Base-by-base conservation (phyloP, 2,113 vertebrate genomes). In the Gorilla gorilla region DNA sequence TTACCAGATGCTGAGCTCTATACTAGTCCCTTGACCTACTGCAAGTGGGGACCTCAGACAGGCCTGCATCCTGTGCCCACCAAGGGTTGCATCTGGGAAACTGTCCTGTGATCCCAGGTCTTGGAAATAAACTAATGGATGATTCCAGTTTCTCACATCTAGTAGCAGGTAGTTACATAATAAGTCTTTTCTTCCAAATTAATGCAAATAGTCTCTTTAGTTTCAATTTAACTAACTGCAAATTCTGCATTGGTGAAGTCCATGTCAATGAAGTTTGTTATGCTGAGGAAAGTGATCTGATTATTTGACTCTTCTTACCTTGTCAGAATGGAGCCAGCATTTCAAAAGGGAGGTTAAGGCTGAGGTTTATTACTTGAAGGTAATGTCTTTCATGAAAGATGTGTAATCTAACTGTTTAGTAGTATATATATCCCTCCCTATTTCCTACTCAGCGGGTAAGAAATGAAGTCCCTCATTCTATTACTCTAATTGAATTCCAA, bases 401-500 rank as follows among this genome's bases (percentile, higher is more conserved):
- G 97, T 78, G 89, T 85, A 96, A 94, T 57, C 93, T 94, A 96
- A 82, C 90, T 98, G 93, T 85, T 90, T 55, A 87, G 78, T 32
- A 90, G 86, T 55, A 52, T 59, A 48, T 88, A 88, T 79, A 48
- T 52, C 68, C 81, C 78, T 61, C 84, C 78, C 81, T 70, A 84
- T 38, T 94, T 93, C 90, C 88, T 61, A 76, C 92, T 94, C 97
- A 97, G 96, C 97, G 97, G 91, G 97, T 96, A 96, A 59, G 97
- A 98, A 96, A 95, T 90, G 81, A 97, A 96, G 97, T 82, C 95
- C 92, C 94, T 97, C 66, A 97, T 84, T 96, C 95, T 92, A 73
- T 95, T 96, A 97, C 81, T 92, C 95, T 98, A 98, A 98, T 96
- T 97, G 96, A 98, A 97, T 97, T 97, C 90, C 97, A 98, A 96